Conservation (phyloP, 2,113 vertebrate species). For the Maccullochella peelii region DNA sequence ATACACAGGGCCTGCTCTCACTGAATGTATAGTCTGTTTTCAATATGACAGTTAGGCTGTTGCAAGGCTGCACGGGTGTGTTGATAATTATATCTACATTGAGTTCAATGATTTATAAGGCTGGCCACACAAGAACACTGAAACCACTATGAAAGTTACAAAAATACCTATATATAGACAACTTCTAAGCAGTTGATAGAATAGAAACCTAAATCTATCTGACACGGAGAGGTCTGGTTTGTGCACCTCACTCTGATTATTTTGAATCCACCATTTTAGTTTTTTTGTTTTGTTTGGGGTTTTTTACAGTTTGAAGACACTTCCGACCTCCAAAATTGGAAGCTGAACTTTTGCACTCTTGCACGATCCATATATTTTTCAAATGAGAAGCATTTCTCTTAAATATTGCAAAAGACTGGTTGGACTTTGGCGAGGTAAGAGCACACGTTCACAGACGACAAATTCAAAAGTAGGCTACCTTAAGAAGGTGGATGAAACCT, state of each 20-base stretch:
- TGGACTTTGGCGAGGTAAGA: neutral
- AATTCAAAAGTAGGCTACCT: no score
- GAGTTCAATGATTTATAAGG: neutral
- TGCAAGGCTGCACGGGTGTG: neutral
- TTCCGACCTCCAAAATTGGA: no score
- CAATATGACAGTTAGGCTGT: neutral
- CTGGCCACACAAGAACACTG: neutral
- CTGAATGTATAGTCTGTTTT: neutral
- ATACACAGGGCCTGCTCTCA: neutral
- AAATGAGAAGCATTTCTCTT: neutral
- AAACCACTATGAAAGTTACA: neutral
- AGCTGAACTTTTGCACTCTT: neutral
- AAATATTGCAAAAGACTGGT: neutral
- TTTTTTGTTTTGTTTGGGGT: no score
- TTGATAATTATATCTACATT: neutral
- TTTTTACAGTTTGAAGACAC: neutral
- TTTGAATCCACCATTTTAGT: neutral
- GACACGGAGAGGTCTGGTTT: neutral
- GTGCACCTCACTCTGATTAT: neutral
- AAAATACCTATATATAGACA: neutral
- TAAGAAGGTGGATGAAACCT: accelerated
- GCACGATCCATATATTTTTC: no score
- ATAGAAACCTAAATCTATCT: neutral
- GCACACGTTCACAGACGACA: neutral
- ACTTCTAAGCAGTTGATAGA: neutral